Base-by-base conservation (phyloP, 2,113 vertebrate genomes). In the Pelobates fuscus region DNA sequence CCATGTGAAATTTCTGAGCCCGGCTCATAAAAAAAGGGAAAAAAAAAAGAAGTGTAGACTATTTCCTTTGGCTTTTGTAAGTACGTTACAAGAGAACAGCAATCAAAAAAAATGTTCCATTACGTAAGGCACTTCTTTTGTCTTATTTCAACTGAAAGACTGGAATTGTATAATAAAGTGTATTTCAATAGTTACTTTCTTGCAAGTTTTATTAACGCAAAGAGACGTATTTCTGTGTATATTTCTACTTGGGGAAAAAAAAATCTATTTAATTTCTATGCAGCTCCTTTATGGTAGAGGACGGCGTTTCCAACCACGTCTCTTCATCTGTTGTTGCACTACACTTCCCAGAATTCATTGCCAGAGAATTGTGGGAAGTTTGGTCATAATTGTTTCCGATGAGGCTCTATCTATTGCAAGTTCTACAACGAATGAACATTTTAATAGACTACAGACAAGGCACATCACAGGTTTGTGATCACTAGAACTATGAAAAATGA, bases 41-140 rank as follows among this genome's bases (percentile, higher is more conserved):
- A 75, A 49, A 63, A 23, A 77, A 77, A 79, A 58, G 67, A 69
- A 15, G 43, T 74, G 64, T 63, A 69, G 1, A 21, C 80, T 85
- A 77, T 83, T 81, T 85, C 81, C 79, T 78, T 81, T 81, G 82
- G 82, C 80, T 85, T n/a, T 86, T 81, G 79, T 81, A 80, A 78
- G 81, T 70, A 43, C 74, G 81, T 80, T 64, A 79, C 71, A 81
- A 82, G 81, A 71, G 77, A 64, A 69, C 43, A 60, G 55, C 52
- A 59, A 83, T 66, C 63, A 81, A 82, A 81, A 82, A 82, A 82
- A 75, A 79, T 29, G 7, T 83, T 85, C 82, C 84, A 81, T 84
- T 87, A 82, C 77, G 74, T 76, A 75, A 78, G 78, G 77, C 67
- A 70, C 60, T 41, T 75, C 79, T 75, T 68, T 81, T 77, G 73